Evolutionary conservation across 2,888 invertebrate genomes (phyloP).

Genomic region (Chrysopilus asiliformis): DNA sequence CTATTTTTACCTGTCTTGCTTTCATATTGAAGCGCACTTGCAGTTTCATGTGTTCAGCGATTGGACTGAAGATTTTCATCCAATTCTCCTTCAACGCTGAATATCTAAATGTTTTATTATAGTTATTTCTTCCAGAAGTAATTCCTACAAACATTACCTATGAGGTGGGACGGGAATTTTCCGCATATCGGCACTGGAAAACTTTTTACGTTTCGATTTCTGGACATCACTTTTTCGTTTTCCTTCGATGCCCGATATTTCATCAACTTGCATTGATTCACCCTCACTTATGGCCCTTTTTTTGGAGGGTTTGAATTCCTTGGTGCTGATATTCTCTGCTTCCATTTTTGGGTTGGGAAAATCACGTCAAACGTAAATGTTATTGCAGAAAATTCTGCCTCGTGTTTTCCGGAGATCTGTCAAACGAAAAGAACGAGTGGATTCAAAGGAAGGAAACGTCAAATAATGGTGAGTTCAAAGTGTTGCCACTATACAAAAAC

Average conservation of each 20-base stretch:
- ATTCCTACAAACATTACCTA: slow-evolving; percentile 36
- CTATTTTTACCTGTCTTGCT: slow-evolving; percentile 76
- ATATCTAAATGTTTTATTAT: slow-evolving; percentile 43
- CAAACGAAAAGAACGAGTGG: too few species aligned
- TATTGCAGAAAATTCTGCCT: too few species aligned
- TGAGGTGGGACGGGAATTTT: slow-evolving; percentile 86
- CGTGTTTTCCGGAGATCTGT: too few species aligned
- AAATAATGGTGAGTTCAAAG: too few species aligned
- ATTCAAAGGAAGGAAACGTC: too few species aligned
- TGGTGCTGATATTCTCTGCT: slow-evolving; percentile 26
- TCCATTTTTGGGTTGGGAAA: too few species aligned
- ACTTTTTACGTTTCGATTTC: slow-evolving; percentile 39
- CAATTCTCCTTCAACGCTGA: slow-evolving; percentile 92
- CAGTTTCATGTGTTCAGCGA: slow-evolving; percentile 88
- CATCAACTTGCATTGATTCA: slow-evolving; percentile 54
- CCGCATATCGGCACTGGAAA: slow-evolving; percentile 44
- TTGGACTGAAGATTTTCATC: slow-evolving; percentile 91
- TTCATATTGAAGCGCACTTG: slow-evolving; percentile 91
- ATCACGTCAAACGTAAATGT: too few species aligned
- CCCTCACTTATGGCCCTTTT: slow-evolving; percentile 29
- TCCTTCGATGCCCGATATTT: slow-evolving; percentile 49
- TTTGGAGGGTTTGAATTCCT: slow-evolving; percentile 22
- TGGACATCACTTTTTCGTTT: slow-evolving; percentile 32
- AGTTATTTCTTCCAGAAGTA: neutral
- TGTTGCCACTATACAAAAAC: too few species aligned